Percentiles rank a stretch among this genome's conserved stretches.
Conservation (phyloP, 1,140 invertebrate genomes). For the Chionoecetes opilio region DNA sequence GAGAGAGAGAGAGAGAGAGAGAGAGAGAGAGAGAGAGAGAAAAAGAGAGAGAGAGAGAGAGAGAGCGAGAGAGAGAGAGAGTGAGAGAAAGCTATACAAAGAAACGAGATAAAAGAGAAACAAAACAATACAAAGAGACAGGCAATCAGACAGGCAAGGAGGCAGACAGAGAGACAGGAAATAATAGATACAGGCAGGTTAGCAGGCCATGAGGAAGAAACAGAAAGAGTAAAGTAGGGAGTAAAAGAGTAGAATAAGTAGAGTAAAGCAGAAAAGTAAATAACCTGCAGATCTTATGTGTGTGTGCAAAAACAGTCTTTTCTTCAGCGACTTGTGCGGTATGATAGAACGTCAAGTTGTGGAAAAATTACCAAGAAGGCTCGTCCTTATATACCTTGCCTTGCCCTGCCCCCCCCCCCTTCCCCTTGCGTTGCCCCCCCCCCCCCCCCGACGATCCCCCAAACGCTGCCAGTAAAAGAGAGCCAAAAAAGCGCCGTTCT, state of each 20-base stretch:
- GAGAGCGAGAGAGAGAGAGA: not conserved
- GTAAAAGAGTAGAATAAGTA: not conserved
- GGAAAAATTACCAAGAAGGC: not conserved
- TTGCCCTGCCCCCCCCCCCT: not conserved
- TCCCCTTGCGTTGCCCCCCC: too few species aligned
- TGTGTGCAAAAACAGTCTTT: not conserved
- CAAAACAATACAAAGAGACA: slow-evolving; percentile 20
- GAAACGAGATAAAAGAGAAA: slow-evolving; percentile 25
- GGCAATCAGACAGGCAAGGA: not conserved
- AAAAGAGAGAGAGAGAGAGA: not conserved
- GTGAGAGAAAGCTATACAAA: not conserved
- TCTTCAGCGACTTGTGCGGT: too few species aligned
- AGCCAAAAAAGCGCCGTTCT: not conserved
- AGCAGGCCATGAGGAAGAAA: not conserved
- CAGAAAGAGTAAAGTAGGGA: not conserved
- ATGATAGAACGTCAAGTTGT: too few species aligned
- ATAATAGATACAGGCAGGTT: too few species aligned
- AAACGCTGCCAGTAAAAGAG: not conserved
- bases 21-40: slow-evolving; percentile 34
- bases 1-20: slow-evolving; percentile 30
- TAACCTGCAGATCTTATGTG: not conserved
- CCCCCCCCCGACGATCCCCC: not conserved
- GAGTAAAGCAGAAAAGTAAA: not conserved
- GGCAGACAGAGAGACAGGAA: not conserved
- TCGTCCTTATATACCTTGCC: not conserved